Evolutionary conservation across 2,888 invertebrate species (phyloP).

Genomic region (Melanotus villosus): DNA sequence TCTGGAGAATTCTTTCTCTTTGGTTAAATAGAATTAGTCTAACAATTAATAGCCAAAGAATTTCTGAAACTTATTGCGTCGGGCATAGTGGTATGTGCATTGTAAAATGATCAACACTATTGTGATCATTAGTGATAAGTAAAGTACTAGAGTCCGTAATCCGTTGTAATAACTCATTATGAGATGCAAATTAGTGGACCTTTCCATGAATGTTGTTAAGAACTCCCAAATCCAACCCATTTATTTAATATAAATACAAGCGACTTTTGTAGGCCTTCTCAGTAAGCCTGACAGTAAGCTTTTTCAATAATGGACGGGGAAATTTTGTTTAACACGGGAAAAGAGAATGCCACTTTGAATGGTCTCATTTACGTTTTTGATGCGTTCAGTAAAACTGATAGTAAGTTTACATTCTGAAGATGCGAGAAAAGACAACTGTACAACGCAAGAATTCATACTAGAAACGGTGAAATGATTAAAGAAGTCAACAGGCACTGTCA

Average conservation of each 20-base stretch:
- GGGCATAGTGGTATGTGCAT: too few relatives aligned
- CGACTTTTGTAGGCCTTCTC: neutral
- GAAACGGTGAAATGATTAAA: conserved; percentile 19
- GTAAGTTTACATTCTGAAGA: conserved; percentile 27
- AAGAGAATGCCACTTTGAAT: conserved; percentile 3
- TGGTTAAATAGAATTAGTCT: too few relatives aligned
- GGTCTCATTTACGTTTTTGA: conserved; percentile 17
- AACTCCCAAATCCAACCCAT: neutral
- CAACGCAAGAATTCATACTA: conserved; percentile 19
- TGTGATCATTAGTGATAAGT: too few relatives aligned
- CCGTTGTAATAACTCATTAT: too few relatives aligned
- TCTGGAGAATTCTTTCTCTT: too few relatives aligned
- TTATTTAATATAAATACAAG: neutral
- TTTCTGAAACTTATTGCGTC: too few relatives aligned
- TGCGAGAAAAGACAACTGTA: conserved; percentile 10
- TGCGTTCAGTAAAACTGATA: conserved; percentile 12
- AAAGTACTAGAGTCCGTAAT: too few relatives aligned
- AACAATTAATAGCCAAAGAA: too few relatives aligned
- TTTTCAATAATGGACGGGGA: conserved; percentile 12
- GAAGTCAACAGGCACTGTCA: conserved; percentile 11
- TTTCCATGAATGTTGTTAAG: neutral
- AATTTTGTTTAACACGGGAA: conserved; percentile 15
- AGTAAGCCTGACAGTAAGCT: neutral
- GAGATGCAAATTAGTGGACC: neutral
- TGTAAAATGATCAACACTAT: too few relatives aligned